Evolutionary conservation across 53 echinoderm and acorn worm genomes (phyloP).

Genomic region (Astropecten irregularis): DNA sequence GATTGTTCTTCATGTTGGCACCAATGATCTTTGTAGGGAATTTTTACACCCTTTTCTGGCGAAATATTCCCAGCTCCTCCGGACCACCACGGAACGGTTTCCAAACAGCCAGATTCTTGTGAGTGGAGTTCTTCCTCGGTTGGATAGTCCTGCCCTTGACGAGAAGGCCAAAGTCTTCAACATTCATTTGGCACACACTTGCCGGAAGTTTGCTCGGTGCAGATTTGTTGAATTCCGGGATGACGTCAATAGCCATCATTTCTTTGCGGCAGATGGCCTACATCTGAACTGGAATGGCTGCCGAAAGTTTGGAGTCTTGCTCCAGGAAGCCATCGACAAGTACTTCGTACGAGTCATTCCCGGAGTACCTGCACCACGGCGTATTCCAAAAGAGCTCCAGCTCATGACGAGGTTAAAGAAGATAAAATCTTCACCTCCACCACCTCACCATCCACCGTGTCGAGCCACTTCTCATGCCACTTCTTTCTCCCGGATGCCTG

Average conservation of each 20-base stretch:
- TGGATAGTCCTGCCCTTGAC: background rate
- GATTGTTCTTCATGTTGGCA: no score
- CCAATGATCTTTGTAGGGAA: background rate
- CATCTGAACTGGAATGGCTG: background rate
- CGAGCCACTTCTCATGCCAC: background rate
- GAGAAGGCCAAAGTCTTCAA: background rate
- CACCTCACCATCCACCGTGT: background rate
- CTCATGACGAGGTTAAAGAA: background rate
- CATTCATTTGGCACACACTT: background rate
- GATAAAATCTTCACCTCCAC: background rate
- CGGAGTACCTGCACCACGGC: background rate
- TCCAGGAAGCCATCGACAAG: background rate
- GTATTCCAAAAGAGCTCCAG: slow-evolving; percentile 3
- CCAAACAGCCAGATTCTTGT: background rate
- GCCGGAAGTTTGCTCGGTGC: background rate
- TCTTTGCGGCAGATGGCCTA: background rate
- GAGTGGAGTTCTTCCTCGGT: background rate
- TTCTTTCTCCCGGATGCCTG: no score
- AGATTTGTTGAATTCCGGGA: slow-evolving; percentile 9
- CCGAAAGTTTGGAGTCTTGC: background rate
- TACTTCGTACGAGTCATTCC: background rate
- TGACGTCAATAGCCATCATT: background rate
- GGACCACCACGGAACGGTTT: background rate
- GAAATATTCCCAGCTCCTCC: background rate
- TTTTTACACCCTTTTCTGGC: background rate